Conservation (phyloP, 2,888 invertebrate genomes). For the Tiphia femorata region DNA sequence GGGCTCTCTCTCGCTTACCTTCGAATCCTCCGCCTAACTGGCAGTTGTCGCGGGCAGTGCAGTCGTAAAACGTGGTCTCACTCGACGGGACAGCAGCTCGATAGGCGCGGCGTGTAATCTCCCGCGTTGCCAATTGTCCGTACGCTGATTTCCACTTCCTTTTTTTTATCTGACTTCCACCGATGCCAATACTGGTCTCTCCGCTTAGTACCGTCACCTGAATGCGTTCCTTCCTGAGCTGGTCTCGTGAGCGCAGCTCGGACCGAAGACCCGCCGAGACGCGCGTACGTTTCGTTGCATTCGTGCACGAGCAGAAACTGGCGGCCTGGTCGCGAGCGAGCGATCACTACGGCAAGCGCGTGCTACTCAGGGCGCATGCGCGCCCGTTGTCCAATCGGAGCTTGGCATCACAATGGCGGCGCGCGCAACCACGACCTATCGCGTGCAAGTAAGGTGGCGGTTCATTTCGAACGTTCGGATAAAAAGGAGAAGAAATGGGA, state of each 20-base stretch:
- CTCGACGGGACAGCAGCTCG: neutral
- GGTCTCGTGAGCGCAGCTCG: constrained; percentile 42
- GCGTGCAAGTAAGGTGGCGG: too few relatives aligned
- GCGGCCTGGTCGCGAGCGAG: constrained; percentile 33
- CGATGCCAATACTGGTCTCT: neutral
- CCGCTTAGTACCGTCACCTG: constrained; percentile 35
- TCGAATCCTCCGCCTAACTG: constrained; percentile 36
- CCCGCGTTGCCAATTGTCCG: neutral
- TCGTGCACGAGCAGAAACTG: constrained; percentile 47
- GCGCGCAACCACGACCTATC: too few relatives aligned
- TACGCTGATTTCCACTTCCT: neutral
- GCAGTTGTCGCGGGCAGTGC: constrained; percentile 25
- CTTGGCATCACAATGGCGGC: too few relatives aligned
- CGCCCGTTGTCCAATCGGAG: too few relatives aligned
- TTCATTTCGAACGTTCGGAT: too few relatives aligned
- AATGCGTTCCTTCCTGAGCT: constrained; percentile 34
- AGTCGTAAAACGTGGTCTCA: constrained; percentile 7
- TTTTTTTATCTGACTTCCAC: neutral
- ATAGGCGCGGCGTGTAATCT: too few relatives aligned
- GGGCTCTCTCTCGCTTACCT: constrained; percentile 42
- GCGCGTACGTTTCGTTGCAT: constrained; percentile 42
- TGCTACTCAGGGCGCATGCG: too few relatives aligned
- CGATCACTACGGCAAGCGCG: constrained; percentile 45
- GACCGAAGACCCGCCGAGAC: constrained; percentile 44
- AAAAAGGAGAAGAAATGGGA: neutral